phyloP scores from a whole-genome alignment of 2,888 invertebrate genomes.

The Epistrophella euchroma region DNA sequence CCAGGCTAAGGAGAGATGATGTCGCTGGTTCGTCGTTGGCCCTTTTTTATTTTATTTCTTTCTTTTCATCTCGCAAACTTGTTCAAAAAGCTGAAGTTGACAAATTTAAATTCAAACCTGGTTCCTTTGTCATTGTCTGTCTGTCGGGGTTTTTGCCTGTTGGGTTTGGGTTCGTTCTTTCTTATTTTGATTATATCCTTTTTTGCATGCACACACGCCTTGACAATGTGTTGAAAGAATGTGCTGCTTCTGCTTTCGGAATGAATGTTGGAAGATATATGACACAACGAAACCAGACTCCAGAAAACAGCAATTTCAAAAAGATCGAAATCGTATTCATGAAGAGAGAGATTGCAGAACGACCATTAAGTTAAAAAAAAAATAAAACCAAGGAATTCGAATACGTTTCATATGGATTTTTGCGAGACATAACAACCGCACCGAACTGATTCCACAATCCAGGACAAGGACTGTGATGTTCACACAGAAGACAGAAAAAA shows the following conservation, averaged over 20 bases:
- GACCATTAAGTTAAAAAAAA: slow-evolving; percentile 54
- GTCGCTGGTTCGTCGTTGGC: slow-evolving; percentile 32
- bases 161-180: slow-evolving; percentile 7
- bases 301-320: slow-evolving; percentile 49
- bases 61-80: slow-evolving; percentile 55
- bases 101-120: slow-evolving; percentile 76
- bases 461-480: slow-evolving; percentile 56
- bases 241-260: slow-evolving; percentile 60
- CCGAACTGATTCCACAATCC: slow-evolving; percentile 27
- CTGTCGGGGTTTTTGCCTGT: slow-evolving; percentile 50
- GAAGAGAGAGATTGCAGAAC: slow-evolving; percentile 40
- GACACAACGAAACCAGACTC: slow-evolving; percentile 46
- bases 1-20: slow-evolving; percentile 7
- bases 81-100: slow-evolving; percentile 75
- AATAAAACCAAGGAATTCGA: slow-evolving; percentile 42
- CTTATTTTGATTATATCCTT: slow-evolving; percentile 42
- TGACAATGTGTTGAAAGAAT: slow-evolving; percentile 74
- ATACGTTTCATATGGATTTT: slow-evolving; percentile 69
- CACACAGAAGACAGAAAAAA: slow-evolving; percentile 15
- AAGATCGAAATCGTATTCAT: slow-evolving; percentile 73
- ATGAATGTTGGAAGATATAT: slow-evolving; percentile 60
- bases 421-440: slow-evolving; percentile 46
- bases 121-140: slow-evolving; percentile 75
- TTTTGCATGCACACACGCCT: slow-evolving; percentile 65
- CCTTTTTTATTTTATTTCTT: slow-evolving; percentile 33